phyloP scores from a whole-genome alignment of 2,113 vertebrate species.

The Coryphaenoides rupestris region DNA sequence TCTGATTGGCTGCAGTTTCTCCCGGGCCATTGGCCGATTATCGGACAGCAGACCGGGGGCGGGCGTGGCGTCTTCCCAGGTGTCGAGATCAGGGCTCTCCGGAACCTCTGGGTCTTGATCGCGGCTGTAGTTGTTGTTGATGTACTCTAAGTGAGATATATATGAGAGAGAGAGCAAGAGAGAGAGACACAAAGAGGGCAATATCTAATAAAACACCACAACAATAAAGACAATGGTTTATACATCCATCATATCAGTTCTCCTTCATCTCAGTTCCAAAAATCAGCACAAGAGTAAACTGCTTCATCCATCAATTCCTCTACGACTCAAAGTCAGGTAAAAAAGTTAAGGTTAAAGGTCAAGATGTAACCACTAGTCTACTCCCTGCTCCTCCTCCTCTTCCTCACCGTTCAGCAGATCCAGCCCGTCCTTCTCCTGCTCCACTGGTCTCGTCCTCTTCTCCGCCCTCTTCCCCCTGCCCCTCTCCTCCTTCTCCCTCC shows the following conservation, averaged over 20 bases:
- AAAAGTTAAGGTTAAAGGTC: too few species aligned
- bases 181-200: background rate
- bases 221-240: too few species aligned
- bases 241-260: too few species aligned
- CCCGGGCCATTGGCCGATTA: background rate
- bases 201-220: background rate
- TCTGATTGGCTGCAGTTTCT: constrained; percentile 41
- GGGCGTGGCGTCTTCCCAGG: constrained; percentile 86
- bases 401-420: constrained; percentile 39
- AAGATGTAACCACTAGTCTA: too few species aligned
- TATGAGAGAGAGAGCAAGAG: too few species aligned
- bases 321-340: too few species aligned
- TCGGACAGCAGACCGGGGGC: constrained; percentile 52
- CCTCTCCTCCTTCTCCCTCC: constrained; percentile 54
- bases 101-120: constrained; percentile 89
- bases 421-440: constrained; percentile 75
- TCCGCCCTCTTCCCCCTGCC: background rate
- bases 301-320: too few species aligned
- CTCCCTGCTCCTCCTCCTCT: too few species aligned
- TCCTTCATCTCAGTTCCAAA: too few species aligned
- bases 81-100: constrained; percentile 85
- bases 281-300: too few species aligned
- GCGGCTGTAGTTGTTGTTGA: constrained; percentile 83
- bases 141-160: constrained; percentile 80
- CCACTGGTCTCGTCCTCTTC: constrained; percentile 14